Evolutionary conservation across 2,888 invertebrate genomes (phyloP).

Genomic region (Deilephila porcellus): DNA sequence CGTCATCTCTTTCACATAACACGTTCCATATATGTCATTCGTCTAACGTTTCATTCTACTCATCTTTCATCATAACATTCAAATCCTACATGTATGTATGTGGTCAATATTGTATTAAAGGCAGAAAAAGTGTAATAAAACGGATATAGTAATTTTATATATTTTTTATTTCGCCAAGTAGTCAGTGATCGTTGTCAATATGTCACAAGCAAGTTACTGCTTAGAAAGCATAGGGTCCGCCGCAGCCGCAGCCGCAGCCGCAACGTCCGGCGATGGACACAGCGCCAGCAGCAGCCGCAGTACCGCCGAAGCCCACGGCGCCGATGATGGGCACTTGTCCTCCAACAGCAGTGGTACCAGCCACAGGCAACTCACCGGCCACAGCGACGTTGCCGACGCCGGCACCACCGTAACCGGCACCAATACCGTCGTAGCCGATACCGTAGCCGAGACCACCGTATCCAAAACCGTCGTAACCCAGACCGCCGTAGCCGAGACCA

Average conservation of each 20-base stretch:
- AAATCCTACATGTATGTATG: no score
- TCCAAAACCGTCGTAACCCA: constrained; percentile 34
- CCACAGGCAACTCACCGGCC: constrained; percentile 45
- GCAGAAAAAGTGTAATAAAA: no score
- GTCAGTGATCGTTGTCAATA: background rate
- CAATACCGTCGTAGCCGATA: constrained; percentile 33
- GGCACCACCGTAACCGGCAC: constrained; percentile 42
- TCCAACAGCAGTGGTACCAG: constrained; percentile 44
- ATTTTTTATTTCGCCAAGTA: no score
- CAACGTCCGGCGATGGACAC: constrained; percentile 52
- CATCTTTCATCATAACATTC: no score
- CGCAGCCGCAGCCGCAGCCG: constrained; percentile 43
- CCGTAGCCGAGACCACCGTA: constrained; percentile 31
- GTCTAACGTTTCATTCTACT: no score
- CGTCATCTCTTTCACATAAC: no score
- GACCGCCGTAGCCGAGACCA: constrained; percentile 30
- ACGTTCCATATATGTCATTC: no score
- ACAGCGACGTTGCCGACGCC: constrained; percentile 51
- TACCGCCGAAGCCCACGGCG: constrained; percentile 50
- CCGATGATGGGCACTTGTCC: constrained; percentile 48
- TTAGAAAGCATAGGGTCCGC: constrained; percentile 2
- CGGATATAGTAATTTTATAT: background rate
- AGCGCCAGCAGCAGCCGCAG: constrained; percentile 48
- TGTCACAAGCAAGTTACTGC: background rate
- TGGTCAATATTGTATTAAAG: no score